Evolutionary conservation across 2,888 invertebrate genomes (phyloP), one percentile per base, ranked within the genome.

Genomic region (Dione vanillae): DNA sequence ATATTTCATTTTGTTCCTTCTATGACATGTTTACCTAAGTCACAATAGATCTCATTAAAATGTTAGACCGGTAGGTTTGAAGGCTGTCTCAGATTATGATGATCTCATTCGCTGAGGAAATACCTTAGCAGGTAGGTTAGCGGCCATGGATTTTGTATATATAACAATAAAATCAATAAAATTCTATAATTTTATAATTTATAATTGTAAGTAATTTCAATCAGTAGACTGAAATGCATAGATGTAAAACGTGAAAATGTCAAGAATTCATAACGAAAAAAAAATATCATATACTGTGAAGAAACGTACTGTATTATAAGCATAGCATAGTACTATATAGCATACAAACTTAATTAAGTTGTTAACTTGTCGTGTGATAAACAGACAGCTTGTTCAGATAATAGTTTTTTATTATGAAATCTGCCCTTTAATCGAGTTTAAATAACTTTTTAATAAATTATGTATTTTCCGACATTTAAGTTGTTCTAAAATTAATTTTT

Each of bases 21-120:
- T 70, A 72, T 59, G 69, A 67, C 59, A 61, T 76, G 74, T 76
- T 75, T 77, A 74, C 75, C 58, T 74, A 76, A 76, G 69, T 68
- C 56, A 67, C 69, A 66, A 73, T 70, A 73, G 74, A 74, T 73
- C 75, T 76, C 76, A 78, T 79, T 79, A 74, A 74, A 77, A 78
- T 79, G 74, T 74, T 74, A 70, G 76, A 76, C 70, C 70, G 71
- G 75, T 76, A 70, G 72, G 72, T 73, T 65, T 71, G 78, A 79
- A 80, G 79, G 79, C 73, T 79, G 75, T 71, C 70, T 67, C 67
- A 64, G 76, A 77, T 78, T 75, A 77, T 78, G 78, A 78, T 79
- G 80, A 80, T 78, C 77, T 79, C 79, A 80, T 75, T 78, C 71
- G 71, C 74, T 66, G 73, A 76, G 78, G 76, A 77, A 79, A 79